These are phyloP conservation scores for Solenopsis invicta DNA, from an alignment of 1,140 invertebrate genomes.

Conservation along the genomic window DNA sequence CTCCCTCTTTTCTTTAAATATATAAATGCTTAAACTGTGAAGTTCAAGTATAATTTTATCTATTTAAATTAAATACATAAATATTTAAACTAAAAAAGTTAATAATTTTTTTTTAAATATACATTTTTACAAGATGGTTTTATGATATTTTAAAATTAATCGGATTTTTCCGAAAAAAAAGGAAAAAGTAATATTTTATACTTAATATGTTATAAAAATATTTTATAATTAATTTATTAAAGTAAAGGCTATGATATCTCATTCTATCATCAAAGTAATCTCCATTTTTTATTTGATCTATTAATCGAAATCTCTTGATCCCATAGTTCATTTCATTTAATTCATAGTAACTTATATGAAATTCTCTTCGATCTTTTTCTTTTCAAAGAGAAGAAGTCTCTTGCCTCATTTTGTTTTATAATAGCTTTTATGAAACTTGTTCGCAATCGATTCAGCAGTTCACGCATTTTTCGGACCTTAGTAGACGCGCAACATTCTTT, in stretches of 20 bases:
- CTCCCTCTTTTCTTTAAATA: no score
- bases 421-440: conserved; percentile 6
- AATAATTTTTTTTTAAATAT: background rate
- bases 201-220: background rate
- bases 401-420: conserved; percentile 30
- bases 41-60: no score
- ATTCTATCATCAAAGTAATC: background rate
- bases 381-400: conserved; percentile 15
- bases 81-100: background rate
- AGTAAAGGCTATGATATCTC: background rate
- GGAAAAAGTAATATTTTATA: background rate
- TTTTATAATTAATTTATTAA: background rate
- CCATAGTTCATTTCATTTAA: background rate
- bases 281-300: background rate
- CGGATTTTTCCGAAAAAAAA: background rate
- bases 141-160: background rate
- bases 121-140: background rate
- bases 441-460: background rate
- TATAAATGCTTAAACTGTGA: no score
- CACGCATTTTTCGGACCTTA: background rate
- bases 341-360: background rate
- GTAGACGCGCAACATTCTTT: conserved; percentile 18
- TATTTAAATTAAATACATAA: no score
- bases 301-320: background rate
- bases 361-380: background rate